Evolutionary conservation across 1,140 invertebrate species (phyloP).

Genomic region (Zophobas atratus): DNA sequence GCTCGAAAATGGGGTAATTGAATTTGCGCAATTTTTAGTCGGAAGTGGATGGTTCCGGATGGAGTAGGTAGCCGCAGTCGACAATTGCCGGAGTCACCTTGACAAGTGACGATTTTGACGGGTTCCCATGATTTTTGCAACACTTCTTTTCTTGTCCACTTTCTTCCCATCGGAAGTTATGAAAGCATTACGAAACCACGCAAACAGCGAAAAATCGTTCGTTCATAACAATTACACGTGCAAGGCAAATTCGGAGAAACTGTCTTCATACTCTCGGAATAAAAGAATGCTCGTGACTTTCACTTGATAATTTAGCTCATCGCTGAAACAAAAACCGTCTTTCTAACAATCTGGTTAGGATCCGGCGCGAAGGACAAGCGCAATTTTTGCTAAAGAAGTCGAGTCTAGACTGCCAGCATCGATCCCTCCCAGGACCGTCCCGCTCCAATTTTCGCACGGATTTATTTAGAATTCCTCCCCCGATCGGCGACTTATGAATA

Average conservation of each 20-base stretch:
- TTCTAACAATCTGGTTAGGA: background rate
- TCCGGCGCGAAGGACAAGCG: background rate
- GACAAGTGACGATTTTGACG: too few relatives aligned
- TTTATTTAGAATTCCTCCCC: slow-evolving; percentile 14
- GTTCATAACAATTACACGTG: background rate
- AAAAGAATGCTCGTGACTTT: background rate
- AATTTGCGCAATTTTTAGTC: slow-evolving; percentile 23
- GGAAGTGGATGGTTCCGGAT: too few relatives aligned
- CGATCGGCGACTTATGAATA: slow-evolving; percentile 10
- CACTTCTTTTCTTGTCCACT: too few relatives aligned
- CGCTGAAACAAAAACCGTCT: background rate
- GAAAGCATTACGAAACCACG: background rate
- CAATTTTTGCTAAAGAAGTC: background rate
- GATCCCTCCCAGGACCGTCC: slow-evolving; percentile 17
- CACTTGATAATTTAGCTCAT: slow-evolving; percentile 12
- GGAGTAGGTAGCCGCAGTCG: too few relatives aligned
- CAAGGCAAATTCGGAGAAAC: slow-evolving; percentile 10
- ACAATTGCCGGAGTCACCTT: too few relatives aligned
- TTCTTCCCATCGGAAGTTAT: background rate
- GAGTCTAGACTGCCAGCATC: slow-evolving; percentile 30
- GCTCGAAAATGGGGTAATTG: background rate
- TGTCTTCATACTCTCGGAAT: background rate
- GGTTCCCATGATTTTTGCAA: too few relatives aligned
- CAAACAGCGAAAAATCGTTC: background rate
- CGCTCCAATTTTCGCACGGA: slow-evolving; percentile 29